phyloP scores from a whole-genome alignment of 2,888 invertebrate genomes.

The Didymodactylos carnosus region DNA sequence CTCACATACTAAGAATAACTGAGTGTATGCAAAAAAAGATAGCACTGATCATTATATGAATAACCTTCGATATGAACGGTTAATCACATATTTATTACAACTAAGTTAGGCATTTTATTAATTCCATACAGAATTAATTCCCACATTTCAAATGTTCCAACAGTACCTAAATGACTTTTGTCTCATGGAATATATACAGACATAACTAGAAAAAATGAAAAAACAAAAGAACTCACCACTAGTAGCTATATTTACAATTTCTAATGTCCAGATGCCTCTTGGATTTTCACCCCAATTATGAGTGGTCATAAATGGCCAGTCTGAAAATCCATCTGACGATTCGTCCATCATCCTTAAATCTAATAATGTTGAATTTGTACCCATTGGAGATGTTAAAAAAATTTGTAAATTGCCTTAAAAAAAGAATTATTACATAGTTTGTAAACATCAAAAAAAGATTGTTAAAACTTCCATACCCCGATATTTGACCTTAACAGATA shows the following conservation, averaged over 20 bases:
- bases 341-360: conserved; percentile 71
- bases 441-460: background rate
- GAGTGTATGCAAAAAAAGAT: too few relatives aligned
- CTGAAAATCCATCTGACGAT: conserved; percentile 67
- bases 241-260: conserved; percentile 7
- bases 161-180: too few relatives aligned
- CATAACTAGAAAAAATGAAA: too few relatives aligned
- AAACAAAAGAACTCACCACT: conserved; percentile 10
- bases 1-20: too few relatives aligned
- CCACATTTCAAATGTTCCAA: too few relatives aligned
- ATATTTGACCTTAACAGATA: conserved; percentile 7
- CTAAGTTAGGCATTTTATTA: too few relatives aligned
- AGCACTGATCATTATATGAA: too few relatives aligned
- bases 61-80: too few relatives aligned
- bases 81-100: too few relatives aligned
- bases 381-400: conserved; percentile 16
- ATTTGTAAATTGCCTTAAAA: conserved; percentile 12
- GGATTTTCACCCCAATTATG: conserved; percentile 14
- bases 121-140: too few relatives aligned
- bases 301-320: conserved; percentile 63
- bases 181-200: too few relatives aligned
- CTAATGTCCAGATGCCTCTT: conserved; percentile 6
- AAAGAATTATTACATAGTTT: background rate
- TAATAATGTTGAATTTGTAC: conserved; percentile 56
- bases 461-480: conserved; percentile 3